Base-by-base conservation (phyloP, 2,797 vertebrate genomes). In the Epinephelus awoara region DNA sequence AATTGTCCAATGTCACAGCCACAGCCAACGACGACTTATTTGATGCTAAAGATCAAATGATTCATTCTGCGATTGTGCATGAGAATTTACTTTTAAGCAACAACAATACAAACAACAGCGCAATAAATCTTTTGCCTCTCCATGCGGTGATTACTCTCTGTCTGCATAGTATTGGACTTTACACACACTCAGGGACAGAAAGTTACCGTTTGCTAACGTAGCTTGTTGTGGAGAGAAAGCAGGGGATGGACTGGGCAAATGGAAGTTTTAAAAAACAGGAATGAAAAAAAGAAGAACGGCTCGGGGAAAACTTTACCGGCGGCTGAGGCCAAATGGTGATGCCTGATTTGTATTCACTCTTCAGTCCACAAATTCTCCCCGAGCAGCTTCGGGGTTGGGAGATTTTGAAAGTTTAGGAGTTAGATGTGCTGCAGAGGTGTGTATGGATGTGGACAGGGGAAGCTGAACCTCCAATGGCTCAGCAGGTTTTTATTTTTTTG, bases 11-110 rank as follows among this genome's bases (percentile, higher is more conserved):
- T 87, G 92, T 93, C 93, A 91, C 83, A 84, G 82, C 75, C 83
- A 61, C 64, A 67, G 90, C 89, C 90, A 91, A 92, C 92, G 88
- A 90, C 80, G 79, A 87, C 89, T 89, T 88, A 91, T 94, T 93
- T 93, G 85, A 91, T 87, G 85, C 88, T 91, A 88, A 86, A 94
- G 89, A 93, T 93, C 82, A 89, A 87, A 93, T 92, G 90, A 94
- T 93, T 94, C 88, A 93, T 93, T 91, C 89, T 69, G 71, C 75
- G 70, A 93, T 94, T 93, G 88, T 85, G 90, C 83, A 91, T 90
- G 85, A 89, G 85, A 93, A 95, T 93, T 92, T 92, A 91, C 87
- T 93, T 92, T 94, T 82, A 83, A 83, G 84, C 82, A 91, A 90
- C 91, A 89, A 85, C 88, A 90, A 91, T 77, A 77, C 85, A 87